These are phyloP conservation scores for Tenodera sinensis DNA, from an alignment of 2,888 invertebrate genomes.

Conservation along the genomic window DNA sequence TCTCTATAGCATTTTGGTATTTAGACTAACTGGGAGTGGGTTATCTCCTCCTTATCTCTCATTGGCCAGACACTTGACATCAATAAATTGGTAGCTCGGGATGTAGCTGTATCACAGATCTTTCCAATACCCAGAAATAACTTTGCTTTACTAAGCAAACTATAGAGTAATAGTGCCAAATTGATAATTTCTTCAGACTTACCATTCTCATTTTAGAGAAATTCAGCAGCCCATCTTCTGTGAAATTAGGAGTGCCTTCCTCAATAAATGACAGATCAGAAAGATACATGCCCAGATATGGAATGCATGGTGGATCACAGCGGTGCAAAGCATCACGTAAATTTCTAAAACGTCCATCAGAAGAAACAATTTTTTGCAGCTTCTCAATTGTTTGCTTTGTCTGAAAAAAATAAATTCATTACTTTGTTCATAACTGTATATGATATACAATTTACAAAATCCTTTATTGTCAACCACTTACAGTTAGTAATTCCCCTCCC, in stretches of 20 bases:
- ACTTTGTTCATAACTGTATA: neutral
- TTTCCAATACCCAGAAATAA: no score
- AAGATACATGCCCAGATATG: slow-evolving; percentile 83
- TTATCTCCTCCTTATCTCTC: no score
- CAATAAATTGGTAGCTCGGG: no score
- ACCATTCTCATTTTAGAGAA: slow-evolving; percentile 96
- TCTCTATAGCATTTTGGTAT: no score
- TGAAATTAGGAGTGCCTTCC: slow-evolving; percentile 87
- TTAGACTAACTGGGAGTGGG: no score
- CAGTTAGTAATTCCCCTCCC: no score
- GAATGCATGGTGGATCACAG: slow-evolving; percentile 85
- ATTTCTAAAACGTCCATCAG: slow-evolving; percentile 83
- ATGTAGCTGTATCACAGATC: no score
- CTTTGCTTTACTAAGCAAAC: neutral
- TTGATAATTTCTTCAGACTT: slow-evolving; percentile 35
- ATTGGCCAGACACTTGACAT: no score
- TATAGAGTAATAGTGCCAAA: neutral
- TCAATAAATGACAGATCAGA: slow-evolving; percentile 90
- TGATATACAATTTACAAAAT: neutral
- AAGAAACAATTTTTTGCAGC: slow-evolving; percentile 80
- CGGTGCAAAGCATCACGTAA: slow-evolving; percentile 83
- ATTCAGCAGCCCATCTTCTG: slow-evolving; percentile 82
- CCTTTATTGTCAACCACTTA: neutral
- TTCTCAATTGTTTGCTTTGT: slow-evolving; percentile 84
- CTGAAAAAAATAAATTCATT: slow-evolving; percentile 48